Evolutionary conservation across 1,140 invertebrate genomes (phyloP), one percentile per base, ranked within the genome.

Genomic region (Bombus superbus): DNA sequence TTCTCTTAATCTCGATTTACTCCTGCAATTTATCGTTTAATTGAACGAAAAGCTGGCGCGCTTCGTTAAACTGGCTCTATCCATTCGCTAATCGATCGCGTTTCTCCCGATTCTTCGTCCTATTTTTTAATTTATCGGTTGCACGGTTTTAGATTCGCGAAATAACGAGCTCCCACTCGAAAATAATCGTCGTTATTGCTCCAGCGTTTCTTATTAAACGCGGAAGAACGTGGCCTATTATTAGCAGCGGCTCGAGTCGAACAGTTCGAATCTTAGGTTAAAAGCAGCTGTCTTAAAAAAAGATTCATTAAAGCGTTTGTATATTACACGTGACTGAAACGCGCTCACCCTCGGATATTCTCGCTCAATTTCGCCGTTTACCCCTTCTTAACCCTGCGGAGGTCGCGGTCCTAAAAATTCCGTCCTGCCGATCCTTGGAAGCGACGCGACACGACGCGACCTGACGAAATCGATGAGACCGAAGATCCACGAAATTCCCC

Each of bases 1-100:
- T 62, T 35, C n/a, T 25, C 44, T 88, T 80, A 81, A 88, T 88
- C 76, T 72, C 66, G 71, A 85, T 76, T 88, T 76, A 76, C 68
- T 72, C n/a, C 47, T 25, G 25, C 81, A n/a, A 75, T 76, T 62
- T 73, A 53, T 38, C 28, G 40, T 18, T 79, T 40, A 76, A 83
- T 75, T 15, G 72, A 75, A 75, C 57, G 71, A 40, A 75, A 82
- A 35, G 38, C 47, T 6, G 6, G 2, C 25, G 11, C 32, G 62
- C 44, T 68, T 28, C 40, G 13, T 40, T 35, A 35, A 75, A 59
- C 69, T n/a, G 1, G 8, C 28, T 18, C 13, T 11, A 59, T n/a
- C 40, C 4, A n/a, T 62, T 44, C 44, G 59, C 42, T 25, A 35
- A 82, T 74, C 69, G 28, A 47, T 68, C 11, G 32, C 6, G 0